phyloP scores from a whole-genome alignment of 2,797 vertebrate species.

The Lateolabrax maculatus region DNA sequence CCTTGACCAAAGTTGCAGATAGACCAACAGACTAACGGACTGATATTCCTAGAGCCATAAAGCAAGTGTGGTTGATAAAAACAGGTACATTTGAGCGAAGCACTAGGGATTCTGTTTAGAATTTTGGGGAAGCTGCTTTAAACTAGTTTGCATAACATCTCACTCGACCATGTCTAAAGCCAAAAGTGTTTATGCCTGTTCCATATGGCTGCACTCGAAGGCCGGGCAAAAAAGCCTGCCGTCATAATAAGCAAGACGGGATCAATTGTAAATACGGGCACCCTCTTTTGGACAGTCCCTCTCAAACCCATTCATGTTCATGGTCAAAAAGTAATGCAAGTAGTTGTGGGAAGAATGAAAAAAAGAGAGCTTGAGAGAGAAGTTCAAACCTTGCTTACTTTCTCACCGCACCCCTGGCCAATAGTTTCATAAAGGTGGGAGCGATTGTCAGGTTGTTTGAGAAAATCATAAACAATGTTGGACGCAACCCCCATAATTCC shows the following conservation, averaged over 20 bases:
- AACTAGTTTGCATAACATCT: background rate
- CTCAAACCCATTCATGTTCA: background rate
- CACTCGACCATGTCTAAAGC: background rate
- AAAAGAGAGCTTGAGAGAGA: background rate
- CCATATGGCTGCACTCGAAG: too few species aligned
- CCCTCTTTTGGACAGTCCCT: background rate
- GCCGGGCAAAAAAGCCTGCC: background rate
- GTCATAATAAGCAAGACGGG: background rate
- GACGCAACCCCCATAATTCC: background rate
- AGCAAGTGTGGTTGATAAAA: too few species aligned
- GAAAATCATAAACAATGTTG: background rate
- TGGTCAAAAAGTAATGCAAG: too few species aligned
- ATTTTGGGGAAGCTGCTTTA: background rate
- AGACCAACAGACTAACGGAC: too few species aligned
- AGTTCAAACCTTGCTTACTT: background rate
- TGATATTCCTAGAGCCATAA: too few species aligned
- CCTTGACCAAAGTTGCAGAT: too few species aligned
- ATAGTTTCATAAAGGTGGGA: background rate
- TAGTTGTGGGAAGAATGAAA: too few species aligned
- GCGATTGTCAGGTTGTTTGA: background rate
- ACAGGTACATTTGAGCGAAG: background rate
- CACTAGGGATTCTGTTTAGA: background rate
- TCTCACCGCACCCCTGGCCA: background rate
- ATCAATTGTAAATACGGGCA: background rate
- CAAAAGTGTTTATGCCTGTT: background rate